Base-by-base conservation (phyloP, 92 coral and sea anemone genomes). In the Epizoanthus fatuus region DNA sequence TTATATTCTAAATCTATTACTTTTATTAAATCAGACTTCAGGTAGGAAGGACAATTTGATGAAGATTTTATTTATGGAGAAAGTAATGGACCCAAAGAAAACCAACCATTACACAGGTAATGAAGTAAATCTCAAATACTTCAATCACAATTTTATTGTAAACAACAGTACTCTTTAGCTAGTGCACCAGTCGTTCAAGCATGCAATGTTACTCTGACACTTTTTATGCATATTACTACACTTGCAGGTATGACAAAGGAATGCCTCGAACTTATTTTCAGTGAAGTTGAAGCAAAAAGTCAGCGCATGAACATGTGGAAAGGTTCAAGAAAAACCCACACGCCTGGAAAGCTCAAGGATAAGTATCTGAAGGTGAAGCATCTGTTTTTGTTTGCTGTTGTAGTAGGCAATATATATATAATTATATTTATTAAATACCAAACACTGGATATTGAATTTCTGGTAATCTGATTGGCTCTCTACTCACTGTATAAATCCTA, bases 221-320 rank as follows among this genome's bases (percentile, higher is more conserved):
- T 22, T 73, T 73, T 73, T 73, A 29, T 52, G 78, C 78, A 29
- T 32, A 67, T 32, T 67, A 8, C 72, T 45, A 70, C 54, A 15
- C 25, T 65, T 85, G 6, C 75, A 87, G 91, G 91, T 72, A 87
- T 87, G 91, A 87, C 77, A 17, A 87, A 87, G 86, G 91, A 87
- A 62, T 87, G 86, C 65, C 86, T 87, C 62, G 86, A 87, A 64
- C 75, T 81, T 71, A 73, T 87, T 81, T 87, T 63, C 86, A 72
- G 60, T 80, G 86, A 87, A 80, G 75, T 90, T 44, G 68, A 90
- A 81, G 80, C 51, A 80, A 90, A 90, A 63, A 65, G 86, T 71
- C 68, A 79, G 40, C 83, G 86, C 75, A 84, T 78, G 74, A 85
- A 77, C 89, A 55, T 79, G 86, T 84, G 93, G 89, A 89, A 89